phyloP scores from a whole-genome alignment of 2,113 vertebrate species.

The Propithecus coquereli region DNA sequence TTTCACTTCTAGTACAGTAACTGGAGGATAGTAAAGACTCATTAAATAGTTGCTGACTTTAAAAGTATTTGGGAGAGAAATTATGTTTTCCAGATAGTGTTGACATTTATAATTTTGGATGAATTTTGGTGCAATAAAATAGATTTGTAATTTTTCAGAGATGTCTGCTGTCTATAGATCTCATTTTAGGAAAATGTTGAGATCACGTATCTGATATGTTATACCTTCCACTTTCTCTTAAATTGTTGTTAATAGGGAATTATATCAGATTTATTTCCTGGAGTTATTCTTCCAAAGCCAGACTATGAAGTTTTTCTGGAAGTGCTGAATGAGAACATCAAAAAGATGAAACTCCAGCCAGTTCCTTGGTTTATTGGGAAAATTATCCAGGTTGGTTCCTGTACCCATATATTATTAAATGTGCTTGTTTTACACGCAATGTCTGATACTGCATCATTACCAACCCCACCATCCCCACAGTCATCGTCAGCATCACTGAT shows the following conservation, averaged over 20 bases:
- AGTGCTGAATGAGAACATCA: slow-evolving; percentile 86
- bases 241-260: slow-evolving; percentile 86
- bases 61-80: neutral
- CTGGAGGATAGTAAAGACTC: neutral
- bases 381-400: slow-evolving; percentile 91
- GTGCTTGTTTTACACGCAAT: neutral
- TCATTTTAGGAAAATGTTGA: neutral
- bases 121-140: neutral
- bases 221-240: neutral
- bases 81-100: neutral
- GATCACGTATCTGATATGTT: neutral
- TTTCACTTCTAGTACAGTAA: neutral
- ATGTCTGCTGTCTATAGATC: neutral
- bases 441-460: neutral
- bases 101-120: neutral
- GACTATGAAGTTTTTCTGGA: slow-evolving; percentile 90
- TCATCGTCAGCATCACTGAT: neutral
- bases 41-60: neutral
- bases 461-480: too few relatives aligned
- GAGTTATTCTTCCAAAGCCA: slow-evolving; percentile 90
- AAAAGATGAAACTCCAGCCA: slow-evolving; percentile 89
- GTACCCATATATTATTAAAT: neutral
- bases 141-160: slow-evolving; percentile 10
- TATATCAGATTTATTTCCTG: slow-evolving; percentile 95
- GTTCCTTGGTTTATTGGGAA: slow-evolving; percentile 95